Conservation (phyloP, 2,888 invertebrate species). For the Rotaria macrura region DNA sequence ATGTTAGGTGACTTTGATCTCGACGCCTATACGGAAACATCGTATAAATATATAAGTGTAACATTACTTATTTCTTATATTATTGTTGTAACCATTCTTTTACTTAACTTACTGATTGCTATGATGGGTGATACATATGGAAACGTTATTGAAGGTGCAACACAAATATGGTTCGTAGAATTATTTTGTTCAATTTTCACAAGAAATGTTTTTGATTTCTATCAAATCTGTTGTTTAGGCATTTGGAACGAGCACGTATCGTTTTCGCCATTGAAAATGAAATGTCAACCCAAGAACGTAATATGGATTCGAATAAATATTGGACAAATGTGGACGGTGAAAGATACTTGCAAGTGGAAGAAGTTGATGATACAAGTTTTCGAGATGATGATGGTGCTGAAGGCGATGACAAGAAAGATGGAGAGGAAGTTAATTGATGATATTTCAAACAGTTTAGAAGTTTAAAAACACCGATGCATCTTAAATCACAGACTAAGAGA, state of each 20-base stretch:
- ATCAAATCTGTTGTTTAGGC: not conserved
- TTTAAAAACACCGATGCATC: no score
- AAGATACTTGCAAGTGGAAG: conserved; percentile 10
- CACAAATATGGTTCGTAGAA: not conserved
- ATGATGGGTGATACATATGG: conserved; percentile 99
- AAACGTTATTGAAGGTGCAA: conserved; percentile 70
- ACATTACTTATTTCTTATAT: conserved; percentile 69
- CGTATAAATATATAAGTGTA: not conserved
- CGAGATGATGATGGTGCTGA: not conserved
- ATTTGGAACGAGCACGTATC: conserved; percentile 18
- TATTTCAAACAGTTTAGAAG: no score
- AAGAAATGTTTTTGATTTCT: no score
- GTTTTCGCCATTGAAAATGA: conserved; percentile 6
- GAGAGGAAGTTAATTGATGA: not conserved
- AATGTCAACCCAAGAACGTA: not conserved
- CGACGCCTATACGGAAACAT: not conserved
- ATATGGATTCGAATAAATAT: not conserved
- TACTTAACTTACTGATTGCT: conserved; percentile 94
- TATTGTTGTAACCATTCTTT: conserved; percentile 82
- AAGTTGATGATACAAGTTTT: not conserved
- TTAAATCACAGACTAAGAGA: no score
- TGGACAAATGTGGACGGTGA: conserved; percentile 13
- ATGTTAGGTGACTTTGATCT: conserved; percentile 19
- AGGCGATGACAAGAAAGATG: not conserved
- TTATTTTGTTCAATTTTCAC: not conserved